These are phyloP conservation scores for Aulostomus chinensis DNA, from an alignment of 2,797 vertebrate species.

Conservation along the genomic window DNA sequence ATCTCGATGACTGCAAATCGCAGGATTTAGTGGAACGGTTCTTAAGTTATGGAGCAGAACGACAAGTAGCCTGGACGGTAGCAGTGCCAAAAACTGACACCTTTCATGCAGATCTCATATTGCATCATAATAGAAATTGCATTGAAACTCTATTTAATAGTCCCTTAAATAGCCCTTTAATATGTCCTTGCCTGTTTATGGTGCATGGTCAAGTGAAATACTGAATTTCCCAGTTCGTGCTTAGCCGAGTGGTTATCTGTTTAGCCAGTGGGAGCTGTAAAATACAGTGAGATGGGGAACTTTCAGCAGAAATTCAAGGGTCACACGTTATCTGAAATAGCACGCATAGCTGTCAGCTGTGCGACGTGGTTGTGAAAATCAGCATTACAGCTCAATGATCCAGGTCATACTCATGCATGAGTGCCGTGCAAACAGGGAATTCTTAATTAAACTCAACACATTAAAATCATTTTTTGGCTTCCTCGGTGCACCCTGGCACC, in stretches of 20 bases:
- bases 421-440: constrained; percentile 16
- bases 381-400: constrained; percentile 42
- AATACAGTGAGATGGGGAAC: constrained; percentile 2
- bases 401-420: constrained; percentile 29
- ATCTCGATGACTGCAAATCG: too few relatives aligned
- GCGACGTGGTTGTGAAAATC: constrained; percentile 51
- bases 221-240: neutral
- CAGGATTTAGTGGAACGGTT: too few relatives aligned
- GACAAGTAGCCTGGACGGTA: too few relatives aligned
- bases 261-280: constrained; percentile 19
- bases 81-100: too few relatives aligned
- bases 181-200: too few relatives aligned
- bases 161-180: too few relatives aligned
- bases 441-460: constrained; percentile 21
- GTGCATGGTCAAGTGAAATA: too few relatives aligned
- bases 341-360: constrained; percentile 41
- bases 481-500: constrained; percentile 2
- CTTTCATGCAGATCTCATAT: too few relatives aligned
- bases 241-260: constrained; percentile 10
- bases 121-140: too few relatives aligned
- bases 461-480: constrained; percentile 30
- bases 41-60: too few relatives aligned
- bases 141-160: too few relatives aligned
- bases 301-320: constrained; percentile 15
- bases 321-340: constrained; percentile 36